Base-by-base conservation (phyloP, 1,140 invertebrate species). In the Pogonognathellus flavescens region DNA sequence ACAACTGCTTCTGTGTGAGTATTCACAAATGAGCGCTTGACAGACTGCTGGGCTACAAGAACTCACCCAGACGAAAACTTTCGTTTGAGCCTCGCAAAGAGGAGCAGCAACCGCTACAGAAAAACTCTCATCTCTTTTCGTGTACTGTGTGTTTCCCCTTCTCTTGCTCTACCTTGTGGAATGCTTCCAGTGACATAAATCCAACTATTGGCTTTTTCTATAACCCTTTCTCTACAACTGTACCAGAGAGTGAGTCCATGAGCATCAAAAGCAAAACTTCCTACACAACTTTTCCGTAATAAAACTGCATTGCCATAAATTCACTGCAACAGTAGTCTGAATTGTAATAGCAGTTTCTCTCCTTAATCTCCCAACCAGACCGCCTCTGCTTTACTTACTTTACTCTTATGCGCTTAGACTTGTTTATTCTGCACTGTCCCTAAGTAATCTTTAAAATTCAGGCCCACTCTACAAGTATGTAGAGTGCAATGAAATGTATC, bases 11-110 rank as follows among this genome's bases (percentile, higher is more conserved):
- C 10, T 20, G 10, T 13, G 20, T 25, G 70, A 41, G 31, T 49
- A 76, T 76, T 76, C 41, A 25, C 41, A 76, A 76, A 76, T 25
- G 49, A 76, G 70, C 70, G 70, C 70, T 76, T n/a, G 16, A 76
- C 22, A 76, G 31, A 49, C 70, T 76, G 70, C 70, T 76, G 70
- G 41, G 70, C 41, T 76, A 50, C 70, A 76, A 6, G 31, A 49
- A 76, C 16, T 49, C 16, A n/a, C 49, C 70, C 16, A 9, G 31
- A 49, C 25, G 70, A 76, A 76, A 76, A 76, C 70, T 11, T 76
- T 76, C 70, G 4, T n/a, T 6, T 3, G n/a, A 50, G 7, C 9
- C 41, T 76, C 70, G 70, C 70, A n/a, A 31, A 76, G 70, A 25
- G 70, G 70, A 76, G 70, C 70, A 76, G 18, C 70, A 31, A n/a